phyloP scores from a whole-genome alignment of 2,113 vertebrate species.

The Odontesthes bonariensis region DNA sequence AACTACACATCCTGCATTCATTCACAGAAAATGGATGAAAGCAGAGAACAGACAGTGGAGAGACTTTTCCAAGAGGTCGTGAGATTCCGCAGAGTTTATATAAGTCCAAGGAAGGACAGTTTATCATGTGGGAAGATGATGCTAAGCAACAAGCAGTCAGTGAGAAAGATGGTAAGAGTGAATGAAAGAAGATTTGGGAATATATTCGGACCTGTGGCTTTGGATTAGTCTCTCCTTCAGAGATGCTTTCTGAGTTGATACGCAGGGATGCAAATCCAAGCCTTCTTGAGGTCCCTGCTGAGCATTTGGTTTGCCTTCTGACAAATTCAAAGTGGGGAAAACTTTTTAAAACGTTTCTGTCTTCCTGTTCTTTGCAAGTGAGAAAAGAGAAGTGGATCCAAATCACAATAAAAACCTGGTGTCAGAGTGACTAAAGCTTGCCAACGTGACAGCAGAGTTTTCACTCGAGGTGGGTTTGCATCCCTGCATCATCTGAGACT shows the following conservation, averaged over 20 bases:
- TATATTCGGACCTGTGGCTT: not conserved
- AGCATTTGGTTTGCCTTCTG: not conserved
- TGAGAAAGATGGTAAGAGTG: slow-evolving; percentile 37
- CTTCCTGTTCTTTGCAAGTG: not conserved
- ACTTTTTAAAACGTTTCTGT: not conserved
- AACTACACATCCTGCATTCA: slow-evolving; percentile 13
- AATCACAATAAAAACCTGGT: not conserved
- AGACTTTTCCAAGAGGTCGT: not conserved
- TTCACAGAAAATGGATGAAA: slow-evolving; percentile 23
- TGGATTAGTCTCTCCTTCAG: slow-evolving; percentile 8
- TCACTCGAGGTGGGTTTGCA: slow-evolving; percentile 41
- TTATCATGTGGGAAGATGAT: not conserved
- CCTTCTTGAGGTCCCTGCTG: not conserved
- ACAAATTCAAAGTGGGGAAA: not conserved
- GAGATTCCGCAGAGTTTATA: slow-evolving; percentile 36
- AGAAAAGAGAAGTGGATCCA: not conserved
- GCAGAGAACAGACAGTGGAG: slow-evolving; percentile 9
- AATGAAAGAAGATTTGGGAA: slow-evolving; percentile 6
- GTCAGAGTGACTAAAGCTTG: not conserved
- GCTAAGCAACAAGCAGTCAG: slow-evolving; percentile 17
- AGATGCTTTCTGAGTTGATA: slow-evolving; percentile 21
- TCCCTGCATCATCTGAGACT: slow-evolving; percentile 39
- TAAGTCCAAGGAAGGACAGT: slow-evolving; percentile 15
- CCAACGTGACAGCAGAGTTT: not conserved
- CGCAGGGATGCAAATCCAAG: slow-evolving; percentile 48